Percentiles rank a stretch among this genome's conserved stretches.
Conservation (phyloP, 2,888 invertebrate species). For the Micropterix aruncella region DNA sequence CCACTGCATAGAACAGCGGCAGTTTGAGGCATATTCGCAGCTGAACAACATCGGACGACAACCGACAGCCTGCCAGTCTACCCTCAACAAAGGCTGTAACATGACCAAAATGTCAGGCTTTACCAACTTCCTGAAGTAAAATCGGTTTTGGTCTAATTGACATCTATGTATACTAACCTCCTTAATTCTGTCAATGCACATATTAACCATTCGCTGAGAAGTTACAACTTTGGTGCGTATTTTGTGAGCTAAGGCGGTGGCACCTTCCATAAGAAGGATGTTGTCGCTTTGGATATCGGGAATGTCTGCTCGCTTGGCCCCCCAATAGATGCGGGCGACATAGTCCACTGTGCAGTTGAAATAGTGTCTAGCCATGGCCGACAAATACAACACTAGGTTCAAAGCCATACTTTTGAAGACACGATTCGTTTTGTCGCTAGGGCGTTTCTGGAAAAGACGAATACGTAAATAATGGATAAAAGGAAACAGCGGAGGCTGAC, state of each 20-base stretch:
- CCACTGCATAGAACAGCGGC: too few species aligned
- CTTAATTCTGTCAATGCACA: conserved; percentile 65
- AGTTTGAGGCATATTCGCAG: too few species aligned
- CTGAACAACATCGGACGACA: too few species aligned
- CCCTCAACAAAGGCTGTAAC: too few species aligned
- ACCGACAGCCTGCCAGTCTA: too few species aligned
- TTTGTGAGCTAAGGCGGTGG: conserved; percentile 47
- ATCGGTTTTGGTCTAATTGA: too few species aligned
- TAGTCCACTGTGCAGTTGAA: conserved; percentile 26
- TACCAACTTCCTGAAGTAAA: too few species aligned
- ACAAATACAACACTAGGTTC: conserved; percentile 22
- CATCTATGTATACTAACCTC: too few species aligned
- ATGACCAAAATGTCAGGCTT: too few species aligned
- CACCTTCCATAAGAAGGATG: conserved; percentile 40
- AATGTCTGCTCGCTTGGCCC: conserved; percentile 19
- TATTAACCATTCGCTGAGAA: conserved; percentile 52
- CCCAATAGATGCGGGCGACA: conserved; percentile 24
- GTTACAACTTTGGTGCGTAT: conserved; percentile 50
- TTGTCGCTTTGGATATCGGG: conserved; percentile 26
- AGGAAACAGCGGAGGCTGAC: too few species aligned
- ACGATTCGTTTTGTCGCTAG: conserved; percentile 19
- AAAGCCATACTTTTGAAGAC: conserved; percentile 24
- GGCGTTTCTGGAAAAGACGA: conserved; percentile 1
- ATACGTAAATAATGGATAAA: neutral
- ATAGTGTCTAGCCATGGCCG: conserved; percentile 22